A percentile compares a stretch with the other conserved stretches of the same genome.
Conservation (phyloP, 2,797 vertebrate genomes). For the Dicrostonyx torquatus region DNA sequence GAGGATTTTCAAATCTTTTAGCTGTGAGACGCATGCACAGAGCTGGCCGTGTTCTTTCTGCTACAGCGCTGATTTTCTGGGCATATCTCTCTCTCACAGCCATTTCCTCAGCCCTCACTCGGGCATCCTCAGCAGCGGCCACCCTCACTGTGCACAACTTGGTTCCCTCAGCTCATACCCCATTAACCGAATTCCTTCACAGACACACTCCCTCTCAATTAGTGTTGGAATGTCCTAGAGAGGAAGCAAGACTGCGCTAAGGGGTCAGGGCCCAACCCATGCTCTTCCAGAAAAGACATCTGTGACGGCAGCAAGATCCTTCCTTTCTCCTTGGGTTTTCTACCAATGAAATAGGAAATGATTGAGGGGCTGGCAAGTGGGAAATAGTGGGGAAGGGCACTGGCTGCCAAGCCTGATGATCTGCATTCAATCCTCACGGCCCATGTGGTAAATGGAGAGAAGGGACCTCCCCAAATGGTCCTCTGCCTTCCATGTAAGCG, state of each 20-base stretch:
- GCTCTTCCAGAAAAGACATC: background rate
- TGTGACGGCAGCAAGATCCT: background rate
- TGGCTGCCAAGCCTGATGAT: no score
- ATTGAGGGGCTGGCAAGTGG: background rate
- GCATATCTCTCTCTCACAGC: background rate
- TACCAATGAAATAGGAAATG: background rate
- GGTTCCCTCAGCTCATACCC: slow-evolving; percentile 46
- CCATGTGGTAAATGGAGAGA: no score
- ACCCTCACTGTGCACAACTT: background rate
- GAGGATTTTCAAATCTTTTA: background rate
- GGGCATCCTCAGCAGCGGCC: background rate
- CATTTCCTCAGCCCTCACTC: background rate
- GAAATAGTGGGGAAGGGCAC: background rate
- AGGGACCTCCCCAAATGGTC: background rate
- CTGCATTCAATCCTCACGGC: background rate
- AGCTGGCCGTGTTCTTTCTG: background rate
- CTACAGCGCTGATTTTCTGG: background rate
- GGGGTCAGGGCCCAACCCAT: background rate
- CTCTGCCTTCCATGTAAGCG: background rate
- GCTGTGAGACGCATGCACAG: background rate
- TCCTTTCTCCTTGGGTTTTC: background rate
- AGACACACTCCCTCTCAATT: slow-evolving; percentile 32
- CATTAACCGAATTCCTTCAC: slow-evolving; percentile 57
- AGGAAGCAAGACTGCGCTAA: background rate
- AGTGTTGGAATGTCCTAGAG: slow-evolving; percentile 38